These are phyloP conservation scores for Mesocentrotus franciscanus DNA, from an alignment of 53 echinoderm and acorn worm genomes.

Conservation along the genomic window DNA sequence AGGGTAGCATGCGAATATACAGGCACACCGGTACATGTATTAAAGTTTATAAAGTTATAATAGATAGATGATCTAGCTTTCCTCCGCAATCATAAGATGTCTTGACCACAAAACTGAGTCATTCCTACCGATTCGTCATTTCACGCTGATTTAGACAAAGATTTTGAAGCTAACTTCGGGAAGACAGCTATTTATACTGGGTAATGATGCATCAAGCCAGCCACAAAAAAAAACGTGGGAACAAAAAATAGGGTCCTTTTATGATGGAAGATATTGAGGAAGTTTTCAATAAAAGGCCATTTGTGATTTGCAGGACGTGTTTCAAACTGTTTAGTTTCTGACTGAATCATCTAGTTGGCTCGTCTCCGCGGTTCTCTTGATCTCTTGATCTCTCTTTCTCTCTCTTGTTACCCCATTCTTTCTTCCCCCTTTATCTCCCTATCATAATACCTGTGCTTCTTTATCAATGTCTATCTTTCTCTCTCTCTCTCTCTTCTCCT, in stretches of 20 bases:
- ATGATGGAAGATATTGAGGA: background rate
- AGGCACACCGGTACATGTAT: background rate
- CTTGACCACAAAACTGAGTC: conserved; percentile 30
- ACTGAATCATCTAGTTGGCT: background rate
- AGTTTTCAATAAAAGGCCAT: conserved; percentile 35
- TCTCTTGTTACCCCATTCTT: background rate
- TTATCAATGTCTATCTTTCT: background rate
- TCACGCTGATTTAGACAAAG: background rate
- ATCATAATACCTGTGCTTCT: background rate
- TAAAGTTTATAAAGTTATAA: background rate
- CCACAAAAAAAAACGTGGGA: background rate
- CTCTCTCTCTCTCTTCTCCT: background rate
- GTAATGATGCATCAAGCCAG: background rate
- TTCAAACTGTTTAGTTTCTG: background rate
- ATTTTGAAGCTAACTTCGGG: background rate
- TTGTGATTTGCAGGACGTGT: conserved; percentile 1
- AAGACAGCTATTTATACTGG: background rate
- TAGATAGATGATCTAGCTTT: background rate
- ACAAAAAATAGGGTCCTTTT: background rate
- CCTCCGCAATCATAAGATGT: background rate
- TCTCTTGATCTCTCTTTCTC: background rate
- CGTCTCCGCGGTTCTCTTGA: background rate
- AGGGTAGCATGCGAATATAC: background rate
- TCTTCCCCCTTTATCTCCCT: background rate
- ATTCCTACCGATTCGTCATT: background rate